Conservation (phyloP, 2,888 invertebrate genomes). For the Venusia cambrica region DNA sequence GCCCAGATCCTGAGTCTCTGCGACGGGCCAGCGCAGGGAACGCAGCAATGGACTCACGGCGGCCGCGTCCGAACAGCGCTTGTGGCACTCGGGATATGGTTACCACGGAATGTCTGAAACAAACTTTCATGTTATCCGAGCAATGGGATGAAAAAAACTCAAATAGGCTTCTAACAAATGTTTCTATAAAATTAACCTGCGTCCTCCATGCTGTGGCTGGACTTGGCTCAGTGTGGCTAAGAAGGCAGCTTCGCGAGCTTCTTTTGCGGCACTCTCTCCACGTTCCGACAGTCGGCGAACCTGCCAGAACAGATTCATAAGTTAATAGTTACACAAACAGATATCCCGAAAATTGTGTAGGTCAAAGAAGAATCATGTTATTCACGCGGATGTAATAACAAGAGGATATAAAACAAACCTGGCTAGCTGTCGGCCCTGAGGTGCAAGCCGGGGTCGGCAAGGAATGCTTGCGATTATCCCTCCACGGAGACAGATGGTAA, state of each 20-base stretch:
- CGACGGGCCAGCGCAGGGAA: constrained; percentile 82
- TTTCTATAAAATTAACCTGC: too few species aligned
- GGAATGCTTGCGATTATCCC: constrained; percentile 90
- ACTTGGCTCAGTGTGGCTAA: constrained; percentile 90
- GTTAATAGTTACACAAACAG: too few species aligned
- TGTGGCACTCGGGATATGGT: constrained; percentile 92
- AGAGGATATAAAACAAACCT: too few species aligned
- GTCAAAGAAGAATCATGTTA: constrained; percentile 1
- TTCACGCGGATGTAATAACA: too few species aligned
- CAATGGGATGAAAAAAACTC: neutral
- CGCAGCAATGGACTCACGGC: constrained; percentile 91
- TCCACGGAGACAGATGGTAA: constrained; percentile 90
- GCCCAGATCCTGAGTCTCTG: constrained; percentile 56
- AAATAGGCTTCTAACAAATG: too few species aligned
- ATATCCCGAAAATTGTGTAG: neutral
- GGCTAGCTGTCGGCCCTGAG: constrained; percentile 92
- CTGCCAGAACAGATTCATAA: constrained; percentile 49
- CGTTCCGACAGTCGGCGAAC: constrained; percentile 90
- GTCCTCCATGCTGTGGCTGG: constrained; percentile 87
- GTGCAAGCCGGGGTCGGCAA: constrained; percentile 92
- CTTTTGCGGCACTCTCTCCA: constrained; percentile 88
- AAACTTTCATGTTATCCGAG: neutral
- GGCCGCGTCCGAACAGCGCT: constrained; percentile 87
- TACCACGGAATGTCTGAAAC: constrained; percentile 89
- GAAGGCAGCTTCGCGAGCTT: constrained; percentile 90